Conservation (phyloP, 2,113 vertebrate genomes). For the Eublepharis macularius region DNA sequence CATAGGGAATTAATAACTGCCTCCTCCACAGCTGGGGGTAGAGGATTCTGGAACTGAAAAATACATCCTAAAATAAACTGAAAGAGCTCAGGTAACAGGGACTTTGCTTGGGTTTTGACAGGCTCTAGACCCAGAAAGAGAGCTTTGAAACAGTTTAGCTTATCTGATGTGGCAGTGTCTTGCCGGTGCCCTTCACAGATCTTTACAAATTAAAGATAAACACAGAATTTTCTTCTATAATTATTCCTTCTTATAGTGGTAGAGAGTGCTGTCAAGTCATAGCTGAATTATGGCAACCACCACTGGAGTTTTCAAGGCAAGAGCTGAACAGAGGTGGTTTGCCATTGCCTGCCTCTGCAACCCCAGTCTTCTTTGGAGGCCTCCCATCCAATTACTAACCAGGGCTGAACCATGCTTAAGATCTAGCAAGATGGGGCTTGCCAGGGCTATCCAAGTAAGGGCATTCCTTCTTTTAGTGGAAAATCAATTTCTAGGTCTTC, state of each 20-base stretch:
- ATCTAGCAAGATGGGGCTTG: no score
- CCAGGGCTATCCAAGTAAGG: no score
- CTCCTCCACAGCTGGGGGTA: background rate
- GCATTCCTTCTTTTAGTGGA: no score
- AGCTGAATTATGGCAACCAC: no score
- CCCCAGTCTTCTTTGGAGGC: no score
- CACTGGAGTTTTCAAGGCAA: no score
- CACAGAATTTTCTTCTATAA: background rate
- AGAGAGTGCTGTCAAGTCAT: no score
- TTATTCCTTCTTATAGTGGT: no score
- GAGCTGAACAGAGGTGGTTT: no score
- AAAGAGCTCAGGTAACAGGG: background rate
- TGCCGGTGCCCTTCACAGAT: background rate
- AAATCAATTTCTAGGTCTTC: background rate
- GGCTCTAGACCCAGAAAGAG: background rate
- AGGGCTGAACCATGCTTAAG: no score
- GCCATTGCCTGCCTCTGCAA: no score
- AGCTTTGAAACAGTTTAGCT: background rate
- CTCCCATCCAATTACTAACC: no score
- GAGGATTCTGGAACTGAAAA: background rate
- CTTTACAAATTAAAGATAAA: background rate
- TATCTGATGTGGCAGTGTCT: background rate
- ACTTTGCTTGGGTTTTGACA: background rate
- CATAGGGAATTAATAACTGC: background rate
- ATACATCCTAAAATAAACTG: background rate